phyloP scores from a whole-genome alignment of 1,140 invertebrate genomes.

The Sarcophaga bullata region DNA sequence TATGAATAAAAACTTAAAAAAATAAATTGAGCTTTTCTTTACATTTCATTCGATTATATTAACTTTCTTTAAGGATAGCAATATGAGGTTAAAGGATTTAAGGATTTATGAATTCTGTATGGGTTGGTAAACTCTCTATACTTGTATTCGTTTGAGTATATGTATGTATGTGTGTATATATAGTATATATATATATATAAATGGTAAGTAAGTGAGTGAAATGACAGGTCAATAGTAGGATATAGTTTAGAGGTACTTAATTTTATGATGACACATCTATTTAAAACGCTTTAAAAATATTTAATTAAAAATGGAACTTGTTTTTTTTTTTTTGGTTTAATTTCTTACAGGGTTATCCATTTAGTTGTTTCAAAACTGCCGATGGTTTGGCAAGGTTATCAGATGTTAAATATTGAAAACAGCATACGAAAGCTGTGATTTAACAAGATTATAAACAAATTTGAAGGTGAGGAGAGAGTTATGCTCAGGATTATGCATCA shows the following conservation, averaged over 20 bases:
- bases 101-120: not conserved
- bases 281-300: no score
- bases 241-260: constrained; percentile 34
- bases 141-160: not conserved
- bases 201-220: constrained; percentile 24
- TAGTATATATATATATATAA: not conserved
- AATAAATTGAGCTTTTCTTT: constrained; percentile 7
- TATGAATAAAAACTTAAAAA: constrained; percentile 8
- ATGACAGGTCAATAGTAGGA: constrained; percentile 36
- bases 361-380: not conserved
- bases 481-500: no score
- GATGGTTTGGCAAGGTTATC: no score
- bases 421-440: not conserved
- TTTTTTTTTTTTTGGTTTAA: constrained; percentile 2
- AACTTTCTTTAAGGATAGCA: not conserved
- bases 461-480: no score
- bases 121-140: not conserved
- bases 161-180: constrained; percentile 22
- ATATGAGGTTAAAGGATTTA: constrained; percentile 18
- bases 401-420: no score
- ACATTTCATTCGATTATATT: no score
- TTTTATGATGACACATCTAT: constrained; percentile 11
- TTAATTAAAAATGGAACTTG: no score
- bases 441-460: no score
- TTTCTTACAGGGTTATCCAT: not conserved